phyloP scores from a whole-genome alignment of 2,113 vertebrate genomes.

The Brachyhypopomus occidentalis region DNA sequence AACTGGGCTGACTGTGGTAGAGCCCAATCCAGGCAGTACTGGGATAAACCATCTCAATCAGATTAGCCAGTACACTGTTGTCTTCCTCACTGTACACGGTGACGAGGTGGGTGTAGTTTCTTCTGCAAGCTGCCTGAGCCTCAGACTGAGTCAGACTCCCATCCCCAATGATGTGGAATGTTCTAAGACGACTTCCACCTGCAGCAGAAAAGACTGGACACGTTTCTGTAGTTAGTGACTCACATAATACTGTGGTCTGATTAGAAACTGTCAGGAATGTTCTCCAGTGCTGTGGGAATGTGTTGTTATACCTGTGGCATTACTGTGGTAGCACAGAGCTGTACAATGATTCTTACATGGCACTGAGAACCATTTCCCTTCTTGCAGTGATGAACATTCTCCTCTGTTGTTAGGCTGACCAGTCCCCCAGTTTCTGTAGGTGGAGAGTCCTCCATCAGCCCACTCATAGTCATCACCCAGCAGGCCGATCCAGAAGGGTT shows the following conservation, averaged over 20 bases:
- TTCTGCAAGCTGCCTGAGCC: slow-evolving; percentile 16
- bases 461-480: slow-evolving; percentile 55
- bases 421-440: slow-evolving; percentile 39
- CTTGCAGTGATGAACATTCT: neutral
- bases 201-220: neutral
- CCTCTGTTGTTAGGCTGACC: rapidly evolving
- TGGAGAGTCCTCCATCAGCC: slow-evolving; percentile 53
- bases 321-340: slow-evolving; percentile 9
- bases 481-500: slow-evolving; percentile 64
- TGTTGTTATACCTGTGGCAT: neutral
- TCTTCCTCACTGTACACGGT: slow-evolving; percentile 58
- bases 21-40: slow-evolving; percentile 50
- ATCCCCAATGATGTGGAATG: neutral
- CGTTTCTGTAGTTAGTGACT: neutral
- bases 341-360: neutral
- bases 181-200: neutral
- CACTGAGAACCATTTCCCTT: neutral
- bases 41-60: rapidly evolving
- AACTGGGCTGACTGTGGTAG: rapidly evolving
- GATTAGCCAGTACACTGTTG: rapidly evolving
- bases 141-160: neutral
- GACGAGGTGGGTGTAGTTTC: rapidly evolving
- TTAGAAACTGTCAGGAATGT: no score
- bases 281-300: neutral
- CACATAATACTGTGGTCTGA: neutral